These are phyloP conservation scores for Sebastes wilsoni DNA, from an alignment of 2,797 vertebrate species.

Conservation along the genomic window DNA sequence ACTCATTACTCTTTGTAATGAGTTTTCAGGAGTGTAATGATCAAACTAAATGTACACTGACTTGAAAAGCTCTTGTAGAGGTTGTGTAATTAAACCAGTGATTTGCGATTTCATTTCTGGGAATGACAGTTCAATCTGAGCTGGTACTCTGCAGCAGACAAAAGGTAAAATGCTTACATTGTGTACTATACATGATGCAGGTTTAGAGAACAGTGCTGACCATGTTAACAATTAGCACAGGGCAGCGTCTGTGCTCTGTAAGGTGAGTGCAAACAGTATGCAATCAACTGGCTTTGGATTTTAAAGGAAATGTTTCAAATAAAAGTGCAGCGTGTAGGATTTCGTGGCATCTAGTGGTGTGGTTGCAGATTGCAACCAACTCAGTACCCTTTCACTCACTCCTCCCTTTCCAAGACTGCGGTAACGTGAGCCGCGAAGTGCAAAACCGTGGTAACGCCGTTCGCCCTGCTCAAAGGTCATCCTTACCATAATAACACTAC, in stretches of 20 bases:
- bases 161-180: not conserved
- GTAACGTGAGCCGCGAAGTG: no score
- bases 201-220: not conserved
- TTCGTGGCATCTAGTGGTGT: no score
- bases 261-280: not conserved
- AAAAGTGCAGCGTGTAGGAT: no score
- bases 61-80: not conserved
- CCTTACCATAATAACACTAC: no score
- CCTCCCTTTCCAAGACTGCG: no score
- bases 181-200: not conserved
- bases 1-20: not conserved
- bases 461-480: no score
- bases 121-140: not conserved
- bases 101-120: constrained; percentile 1
- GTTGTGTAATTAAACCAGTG: not conserved
- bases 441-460: no score
- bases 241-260: not conserved
- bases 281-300: no score
- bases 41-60: not conserved
- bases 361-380: no score
- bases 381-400: no score
- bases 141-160: not conserved
- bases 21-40: not conserved
- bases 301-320: no score
- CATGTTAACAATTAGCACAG: not conserved